Evolutionary conservation across 2,888 invertebrate genomes (phyloP).

Genomic region (Arctia plantaginis): DNA sequence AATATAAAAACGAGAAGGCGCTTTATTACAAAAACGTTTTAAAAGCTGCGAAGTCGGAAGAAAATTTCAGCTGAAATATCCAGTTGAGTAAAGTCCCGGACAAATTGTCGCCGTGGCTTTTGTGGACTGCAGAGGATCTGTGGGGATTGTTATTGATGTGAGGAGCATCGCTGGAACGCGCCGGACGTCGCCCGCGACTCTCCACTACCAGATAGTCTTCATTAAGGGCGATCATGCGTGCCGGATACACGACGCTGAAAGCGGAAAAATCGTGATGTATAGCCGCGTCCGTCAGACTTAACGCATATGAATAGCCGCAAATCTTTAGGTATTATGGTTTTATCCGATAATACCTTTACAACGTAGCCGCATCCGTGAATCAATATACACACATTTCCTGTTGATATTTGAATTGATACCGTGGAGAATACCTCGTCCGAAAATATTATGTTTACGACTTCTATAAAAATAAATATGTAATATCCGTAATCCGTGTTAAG

Average conservation of each 20-base stretch:
- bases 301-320: slow-evolving; percentile 68
- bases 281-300: slow-evolving; percentile 60
- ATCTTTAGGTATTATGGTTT: slow-evolving; percentile 63
- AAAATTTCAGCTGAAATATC: slow-evolving; percentile 62
- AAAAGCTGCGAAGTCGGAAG: slow-evolving; percentile 52
- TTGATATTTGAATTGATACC: slow-evolving; percentile 31
- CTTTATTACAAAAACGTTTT: slow-evolving; percentile 58
- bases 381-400: slow-evolving; percentile 56
- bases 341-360: slow-evolving; percentile 57
- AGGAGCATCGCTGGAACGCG: slow-evolving; percentile 50
- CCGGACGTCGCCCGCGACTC: slow-evolving; percentile 45
- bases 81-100: slow-evolving; percentile 70
- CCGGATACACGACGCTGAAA: slow-evolving; percentile 63
- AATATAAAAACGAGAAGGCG: slow-evolving; percentile 52
- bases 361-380: slow-evolving; percentile 46
- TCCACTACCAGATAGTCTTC: slow-evolving; percentile 73
- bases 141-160: slow-evolving; percentile 80
- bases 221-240: slow-evolving; percentile 79
- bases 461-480: slow-evolving; percentile 31
- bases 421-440: slow-evolving; percentile 19
- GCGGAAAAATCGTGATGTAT: slow-evolving; percentile 75
- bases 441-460: slow-evolving; percentile 33
- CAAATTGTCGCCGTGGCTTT: slow-evolving; percentile 75
- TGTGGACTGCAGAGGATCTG: slow-evolving; percentile 70
- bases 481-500: slow-evolving; percentile 21